Evolutionary conservation across 2,888 invertebrate genomes (phyloP), one percentile per base, ranked within the genome.

Genomic region (Cordilura impudica): DNA sequence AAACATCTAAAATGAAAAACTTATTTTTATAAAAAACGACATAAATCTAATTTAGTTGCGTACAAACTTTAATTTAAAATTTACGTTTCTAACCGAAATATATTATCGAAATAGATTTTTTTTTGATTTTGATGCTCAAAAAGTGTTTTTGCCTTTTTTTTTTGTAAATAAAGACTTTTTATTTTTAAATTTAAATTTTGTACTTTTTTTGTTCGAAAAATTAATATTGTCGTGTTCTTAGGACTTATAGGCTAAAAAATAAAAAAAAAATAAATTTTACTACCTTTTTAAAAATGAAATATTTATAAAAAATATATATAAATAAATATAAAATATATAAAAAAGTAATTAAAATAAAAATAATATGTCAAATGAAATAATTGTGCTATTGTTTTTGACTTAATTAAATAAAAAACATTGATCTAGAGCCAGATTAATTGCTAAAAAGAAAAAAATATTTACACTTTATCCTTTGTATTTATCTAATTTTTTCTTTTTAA

Each of bases 221-320:
- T 67, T 75, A 78, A 79, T 79, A 79, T 79, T 79, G 79, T 79
- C 79, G 58, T 63, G 63, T 63, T 47, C 18, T 49, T 19, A 1
- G 2, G 14, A 39, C 35, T 39, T 39, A 39, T n/a, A 39, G n/a
- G 4, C n/a, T 12, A 39, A 39, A 35, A 39, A 39, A 31, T 31
- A 10, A 31, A 10, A 35, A n/a, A 39, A 39, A 4, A 51, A 14
- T 51, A 49, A 16, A 45, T 16, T 16, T 45, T 16, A 16, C 14
- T 1, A 0, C 6, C 18, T 14, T 14, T 12, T 49, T n/a, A n/a
- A n/a, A n/a, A n/a, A n/a, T n/a, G n/a, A n/a, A n/a, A n/a, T n/a
- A n/a, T n/a, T n/a, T n/a, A n/a, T n/a, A n/a, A n/a, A n/a, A n/a
- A n/a, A n/a, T n/a, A n/a, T n/a, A n/a, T n/a, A n/a, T n/a, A n/a